Base-by-base conservation (phyloP, 2,888 invertebrate species). In the Tubulanus polymorphus region DNA sequence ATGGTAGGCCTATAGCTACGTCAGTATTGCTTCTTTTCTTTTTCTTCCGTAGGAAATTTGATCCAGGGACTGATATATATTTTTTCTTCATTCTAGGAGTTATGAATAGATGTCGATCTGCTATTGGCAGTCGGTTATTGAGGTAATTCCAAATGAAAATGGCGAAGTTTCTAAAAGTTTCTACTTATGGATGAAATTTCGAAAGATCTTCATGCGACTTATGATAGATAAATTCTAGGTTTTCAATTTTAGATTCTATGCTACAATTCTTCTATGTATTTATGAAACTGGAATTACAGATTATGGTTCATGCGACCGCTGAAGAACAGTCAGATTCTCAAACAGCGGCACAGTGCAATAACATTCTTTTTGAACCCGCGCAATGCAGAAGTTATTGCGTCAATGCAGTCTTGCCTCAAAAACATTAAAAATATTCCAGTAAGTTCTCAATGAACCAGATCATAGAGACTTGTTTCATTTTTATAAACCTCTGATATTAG, bases 261-360 rank as follows among this genome's bases (percentile, higher is more conserved):
- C n/a, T n/a, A 47, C 54, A 25, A 26, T 48, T 51, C 50, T 57
- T 23, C 15, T 2, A 47, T 15, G 26, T 47, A 25, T 2, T 25
- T 15, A 23, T 48, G 26, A 27, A 23, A n/a, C 35, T 50, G 20
- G 20, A 18, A 25, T 54, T 68, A 60, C 63, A 89, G 89, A 72
- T 81, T 85, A 29, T 83, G 89, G 67, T 83, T 91, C 60, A 83
- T 86, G 59, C 86, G 86, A 65, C 92, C 92, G 0, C 85, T 85
- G 0, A 85, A 84, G 49, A 83, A 90, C 71, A 67, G 84, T 1
- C 71, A 76, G 0, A 78, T 84, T 8, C 78, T 92, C 18, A 79
- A 82, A 29, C 82, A 84, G 45, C 83, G 92, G 10, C 85, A 87
- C 56, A 85, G 88, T 62, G 87, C 88, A 26, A 83, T 92, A 10